Percentiles rank a stretch among this genome's conserved stretches.
Evolutionary conservation across 2,113 vertebrate genomes (phyloP).

Genomic region (Tetrax tetrax): DNA sequence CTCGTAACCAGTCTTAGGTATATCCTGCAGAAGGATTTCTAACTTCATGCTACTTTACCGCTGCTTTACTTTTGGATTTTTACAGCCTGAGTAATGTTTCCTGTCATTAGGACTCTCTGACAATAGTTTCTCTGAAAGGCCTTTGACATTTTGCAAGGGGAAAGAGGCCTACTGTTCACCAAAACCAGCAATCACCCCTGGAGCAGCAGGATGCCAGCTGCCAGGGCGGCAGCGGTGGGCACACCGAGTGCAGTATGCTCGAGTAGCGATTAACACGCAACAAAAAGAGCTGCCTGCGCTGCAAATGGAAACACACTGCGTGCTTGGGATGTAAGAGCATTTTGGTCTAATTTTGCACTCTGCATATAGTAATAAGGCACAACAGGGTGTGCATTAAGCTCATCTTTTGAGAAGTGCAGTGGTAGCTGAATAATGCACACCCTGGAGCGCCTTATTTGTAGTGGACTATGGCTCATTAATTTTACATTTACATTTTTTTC

Average conservation of each 20-base stretch:
- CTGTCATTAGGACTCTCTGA: not conserved
- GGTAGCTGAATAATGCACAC: slow-evolving; percentile 49
- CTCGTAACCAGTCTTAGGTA: not conserved
- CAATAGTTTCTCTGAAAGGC: not conserved
- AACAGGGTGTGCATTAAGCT: slow-evolving; percentile 64
- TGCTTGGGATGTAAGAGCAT: not conserved
- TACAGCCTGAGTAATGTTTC: not conserved
- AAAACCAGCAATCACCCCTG: not conserved
- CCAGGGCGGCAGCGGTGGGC: slow-evolving; percentile 13
- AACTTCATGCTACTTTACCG: not conserved
- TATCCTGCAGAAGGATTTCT: not conserved
- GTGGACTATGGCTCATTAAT: slow-evolving; percentile 63
- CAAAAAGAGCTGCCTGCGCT: slow-evolving; percentile 27
- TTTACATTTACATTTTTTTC: slow-evolving; percentile 58
- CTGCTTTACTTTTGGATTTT: not conserved
- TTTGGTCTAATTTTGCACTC: slow-evolving; percentile 40
- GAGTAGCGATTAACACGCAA: slow-evolving; percentile 24
- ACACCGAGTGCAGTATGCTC: not conserved
- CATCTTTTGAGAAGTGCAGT: slow-evolving; percentile 45
- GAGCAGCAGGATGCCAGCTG: not conserved
- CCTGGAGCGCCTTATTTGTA: slow-evolving; percentile 59
- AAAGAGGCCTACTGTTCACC: not conserved
- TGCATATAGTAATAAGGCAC: slow-evolving; percentile 62
- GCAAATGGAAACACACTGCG: slow-evolving; percentile 32
- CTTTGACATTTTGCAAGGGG: not conserved